phyloP scores from a whole-genome alignment of 2,888 invertebrate species.

The Gisinianus flammeolus region DNA sequence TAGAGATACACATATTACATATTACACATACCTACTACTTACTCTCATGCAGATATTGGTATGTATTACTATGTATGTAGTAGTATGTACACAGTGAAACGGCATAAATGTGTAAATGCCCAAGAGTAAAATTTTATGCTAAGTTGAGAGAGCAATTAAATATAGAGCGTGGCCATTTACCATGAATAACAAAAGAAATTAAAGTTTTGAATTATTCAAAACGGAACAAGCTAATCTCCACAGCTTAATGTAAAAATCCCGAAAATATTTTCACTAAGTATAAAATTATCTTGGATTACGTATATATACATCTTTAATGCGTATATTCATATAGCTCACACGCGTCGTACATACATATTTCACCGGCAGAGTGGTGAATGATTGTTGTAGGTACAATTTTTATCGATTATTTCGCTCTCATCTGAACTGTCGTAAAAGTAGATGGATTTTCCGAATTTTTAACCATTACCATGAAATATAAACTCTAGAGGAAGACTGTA shows the following conservation, averaged over 20 bases:
- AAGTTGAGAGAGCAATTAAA: background rate
- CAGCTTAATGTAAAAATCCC: conserved; percentile 35
- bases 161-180: conserved; percentile 18
- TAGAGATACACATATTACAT: no score
- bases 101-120: no score
- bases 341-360: no score
- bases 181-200: conserved; percentile 27
- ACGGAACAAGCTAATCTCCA: conserved; percentile 24
- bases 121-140: background rate
- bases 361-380: background rate
- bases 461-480: conserved; percentile 18
- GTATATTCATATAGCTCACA: no score
- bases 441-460: conserved; percentile 32
- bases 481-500: background rate
- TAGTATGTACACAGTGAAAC: no score
- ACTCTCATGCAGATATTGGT: no score
- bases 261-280: conserved; percentile 22
- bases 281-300: background rate
- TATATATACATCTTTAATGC: background rate
- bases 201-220: conserved; percentile 26
- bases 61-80: no score
- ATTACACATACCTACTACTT: no score
- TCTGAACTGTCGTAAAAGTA: conserved; percentile 1
- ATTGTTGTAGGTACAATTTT: background rate
- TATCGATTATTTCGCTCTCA: conserved; percentile 31